Evolutionary conservation across 2,888 invertebrate genomes (phyloP).

Genomic region (Hoplodrina ambigua): DNA sequence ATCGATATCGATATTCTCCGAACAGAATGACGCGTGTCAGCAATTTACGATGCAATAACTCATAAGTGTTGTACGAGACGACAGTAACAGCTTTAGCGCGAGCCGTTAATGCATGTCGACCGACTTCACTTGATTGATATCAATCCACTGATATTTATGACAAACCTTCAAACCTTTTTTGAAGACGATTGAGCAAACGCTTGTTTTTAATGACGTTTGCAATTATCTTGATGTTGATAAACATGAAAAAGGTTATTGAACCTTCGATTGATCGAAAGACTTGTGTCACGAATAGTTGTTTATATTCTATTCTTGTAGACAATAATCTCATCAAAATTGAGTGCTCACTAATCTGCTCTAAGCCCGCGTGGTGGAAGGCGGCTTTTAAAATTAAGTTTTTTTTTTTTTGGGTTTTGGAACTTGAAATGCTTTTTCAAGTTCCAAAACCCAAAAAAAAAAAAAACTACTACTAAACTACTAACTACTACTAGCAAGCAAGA

Average conservation of each 20-base stretch:
- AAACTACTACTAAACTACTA: too few species aligned
- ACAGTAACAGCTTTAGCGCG: constrained; percentile 79
- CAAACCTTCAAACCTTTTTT: constrained; percentile 46
- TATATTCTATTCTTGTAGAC: too few species aligned
- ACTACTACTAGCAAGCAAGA: too few species aligned
- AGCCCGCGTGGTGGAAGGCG: too few species aligned
- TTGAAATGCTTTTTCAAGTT: too few species aligned
- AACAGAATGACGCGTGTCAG: constrained; percentile 77
- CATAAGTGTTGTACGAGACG: constrained; percentile 77
- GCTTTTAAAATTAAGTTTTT: too few species aligned
- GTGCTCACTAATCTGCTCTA: not conserved
- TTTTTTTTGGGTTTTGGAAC: too few species aligned
- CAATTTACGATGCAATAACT: constrained; percentile 81
- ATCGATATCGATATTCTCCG: constrained; percentile 61
- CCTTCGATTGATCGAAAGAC: not conserved
- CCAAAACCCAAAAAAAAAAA: too few species aligned
- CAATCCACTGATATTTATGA: constrained; percentile 71
- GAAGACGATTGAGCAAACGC: constrained; percentile 36
- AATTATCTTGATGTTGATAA: constrained; percentile 20
- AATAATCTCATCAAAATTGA: not conserved
- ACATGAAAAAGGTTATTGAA: not conserved
- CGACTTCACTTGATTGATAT: constrained; percentile 76
- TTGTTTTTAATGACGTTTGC: constrained; percentile 29
- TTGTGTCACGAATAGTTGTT: too few species aligned
- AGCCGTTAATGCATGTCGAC: constrained; percentile 76